Evolutionary conservation across 1,140 invertebrate genomes (phyloP), one percentile per base, ranked within the genome.

Genomic region (Pachyrhynchus sulphureomaculatus): DNA sequence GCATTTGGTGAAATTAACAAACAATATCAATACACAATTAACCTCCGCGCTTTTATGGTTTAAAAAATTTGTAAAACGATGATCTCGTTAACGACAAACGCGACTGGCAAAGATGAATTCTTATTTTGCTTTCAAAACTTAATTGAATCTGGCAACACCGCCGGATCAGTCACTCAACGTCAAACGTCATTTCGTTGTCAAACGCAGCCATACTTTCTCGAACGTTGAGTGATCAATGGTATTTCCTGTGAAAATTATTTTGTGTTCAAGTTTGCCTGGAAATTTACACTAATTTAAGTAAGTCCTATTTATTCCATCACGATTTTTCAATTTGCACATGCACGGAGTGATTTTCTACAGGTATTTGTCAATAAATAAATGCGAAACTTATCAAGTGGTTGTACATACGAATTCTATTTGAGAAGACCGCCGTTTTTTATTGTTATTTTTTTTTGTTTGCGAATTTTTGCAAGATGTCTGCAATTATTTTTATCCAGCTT

Each of bases 181-280:
- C 32, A 52, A 52, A 44, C 12, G 53, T 55, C 53, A 56, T 24
- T 13, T 29, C 13, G 4, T 8, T 49, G 55, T 58, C 55, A 58
- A 56, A 56, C 10, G 42, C 45, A 48, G 45, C 55, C 55, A 58
- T 58, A 56, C 24, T 56, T 56, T 56, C 41, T 26, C 26, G n/a
- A 37, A 34, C 39, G 52, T 36, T 54, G 52, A 26, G 18, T 54
- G 34, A 42, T 48, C 21, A 48, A 58, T 49, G 55, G 55, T 58
- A 44, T 39, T 9, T 29, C 13, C 6, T 58, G 26, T 32, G n/a
- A 41, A 52, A 58, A 58, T 21, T 37, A 29, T 20, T 17, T 34
- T 20, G 20, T 44, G 23, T 33, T 15, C 37, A 24, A 18, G 4
- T 47, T 45, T 48, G 9, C 26, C 6, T 10, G 15, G n/a, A 13